Conservation (phyloP, 2,113 vertebrate genomes). For the Drymodes brunneopygia region DNA sequence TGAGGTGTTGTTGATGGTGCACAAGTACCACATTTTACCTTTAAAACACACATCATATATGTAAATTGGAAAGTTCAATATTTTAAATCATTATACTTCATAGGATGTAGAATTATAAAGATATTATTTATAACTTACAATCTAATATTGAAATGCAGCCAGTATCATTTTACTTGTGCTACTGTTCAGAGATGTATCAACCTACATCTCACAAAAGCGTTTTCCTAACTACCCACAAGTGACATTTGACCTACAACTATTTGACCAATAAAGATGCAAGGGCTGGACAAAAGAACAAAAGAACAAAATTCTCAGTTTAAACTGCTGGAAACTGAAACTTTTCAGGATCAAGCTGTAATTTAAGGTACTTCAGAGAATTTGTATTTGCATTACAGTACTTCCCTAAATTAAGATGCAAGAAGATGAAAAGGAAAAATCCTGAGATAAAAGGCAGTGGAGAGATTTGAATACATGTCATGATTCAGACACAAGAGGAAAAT, state of each 20-base stretch:
- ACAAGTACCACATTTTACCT: neutral
- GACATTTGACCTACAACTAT: neutral
- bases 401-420: neutral
- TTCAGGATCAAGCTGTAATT: neutral
- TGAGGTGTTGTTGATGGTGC: neutral
- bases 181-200: neutral
- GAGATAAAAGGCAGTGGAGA: neutral
- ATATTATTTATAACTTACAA: neutral
- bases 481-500: neutral
- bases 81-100: neutral
- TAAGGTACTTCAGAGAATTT: neutral
- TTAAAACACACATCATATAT: accelerated
- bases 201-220: neutral
- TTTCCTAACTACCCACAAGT: neutral
- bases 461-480: neutral
- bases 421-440: neutral
- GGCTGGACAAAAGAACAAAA: neutral
- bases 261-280: neutral
- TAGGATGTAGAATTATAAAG: neutral
- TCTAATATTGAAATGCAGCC: neutral
- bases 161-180: neutral
- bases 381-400: neutral
- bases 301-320: neutral
- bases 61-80: neutral
- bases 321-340: neutral